Conservation (phyloP, 2,888 invertebrate genomes). For the Pheosia gnoma region DNA sequence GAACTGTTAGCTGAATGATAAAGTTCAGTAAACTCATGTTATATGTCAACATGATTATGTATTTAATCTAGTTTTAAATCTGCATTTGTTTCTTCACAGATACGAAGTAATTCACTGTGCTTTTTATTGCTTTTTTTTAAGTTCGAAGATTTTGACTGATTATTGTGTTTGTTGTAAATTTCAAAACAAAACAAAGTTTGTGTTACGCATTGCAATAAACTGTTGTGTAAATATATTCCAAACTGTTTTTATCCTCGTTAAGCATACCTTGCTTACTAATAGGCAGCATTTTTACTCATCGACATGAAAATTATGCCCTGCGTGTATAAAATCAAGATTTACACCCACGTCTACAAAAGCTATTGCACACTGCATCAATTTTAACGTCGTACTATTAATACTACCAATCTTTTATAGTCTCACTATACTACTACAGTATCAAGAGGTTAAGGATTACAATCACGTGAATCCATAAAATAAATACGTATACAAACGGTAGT, state of each 20-base stretch:
- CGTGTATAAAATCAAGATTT: constrained; percentile 28
- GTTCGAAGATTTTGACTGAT: too few relatives aligned
- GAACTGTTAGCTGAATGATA: not conserved
- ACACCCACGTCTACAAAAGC: constrained; percentile 10
- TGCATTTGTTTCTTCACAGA: not conserved
- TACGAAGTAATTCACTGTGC: too few relatives aligned
- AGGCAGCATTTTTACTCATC: too few relatives aligned
- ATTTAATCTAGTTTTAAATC: not conserved
- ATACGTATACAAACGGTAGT: too few relatives aligned
- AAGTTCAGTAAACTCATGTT: not conserved
- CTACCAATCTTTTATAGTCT: too few relatives aligned
- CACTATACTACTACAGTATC: too few relatives aligned
- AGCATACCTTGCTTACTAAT: not conserved
- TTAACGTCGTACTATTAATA: not conserved
- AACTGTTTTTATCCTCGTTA: not conserved
- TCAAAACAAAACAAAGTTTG: too few relatives aligned
- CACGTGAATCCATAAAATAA: too few relatives aligned
- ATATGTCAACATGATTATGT: not conserved
- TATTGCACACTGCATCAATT: not conserved
- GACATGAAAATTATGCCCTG: not conserved
- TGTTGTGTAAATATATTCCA: not conserved
- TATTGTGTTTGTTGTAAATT: too few relatives aligned
- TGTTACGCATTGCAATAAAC: too few relatives aligned
- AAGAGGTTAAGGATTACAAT: too few relatives aligned
- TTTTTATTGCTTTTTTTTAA: too few relatives aligned